A percentile compares a stretch with the other conserved stretches of the same genome.
Conservation (phyloP, 2,113 vertebrate species). For the Ageneiosus marmoratus region DNA sequence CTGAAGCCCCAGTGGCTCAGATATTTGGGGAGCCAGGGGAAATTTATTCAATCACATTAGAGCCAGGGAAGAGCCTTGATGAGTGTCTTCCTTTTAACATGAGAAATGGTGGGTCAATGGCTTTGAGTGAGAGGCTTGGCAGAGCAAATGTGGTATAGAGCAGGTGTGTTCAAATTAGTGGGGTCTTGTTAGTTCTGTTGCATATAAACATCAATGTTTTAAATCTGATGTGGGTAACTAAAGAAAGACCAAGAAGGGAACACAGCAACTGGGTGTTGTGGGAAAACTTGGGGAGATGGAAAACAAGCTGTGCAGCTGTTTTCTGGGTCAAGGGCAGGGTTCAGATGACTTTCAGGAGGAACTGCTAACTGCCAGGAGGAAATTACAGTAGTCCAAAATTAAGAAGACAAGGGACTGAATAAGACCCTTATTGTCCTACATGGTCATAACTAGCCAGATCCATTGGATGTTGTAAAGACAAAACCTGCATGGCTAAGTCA, state of each 20-base stretch:
- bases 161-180: neutral
- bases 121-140: neutral
- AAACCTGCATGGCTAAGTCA: neutral
- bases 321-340: neutral
- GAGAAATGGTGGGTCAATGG: neutral
- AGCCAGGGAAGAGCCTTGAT: neutral
- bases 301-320: neutral
- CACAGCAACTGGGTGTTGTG: neutral
- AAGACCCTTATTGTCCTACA: neutral
- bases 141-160: neutral
- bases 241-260: neutral
- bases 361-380: neutral
- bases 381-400: neutral
- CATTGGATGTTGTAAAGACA: neutral
- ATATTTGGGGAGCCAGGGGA: neutral
- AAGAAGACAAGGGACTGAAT: neutral
- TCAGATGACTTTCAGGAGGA: neutral
- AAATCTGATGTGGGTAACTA: no score
- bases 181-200: neutral
- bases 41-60: neutral
- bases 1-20: no score
- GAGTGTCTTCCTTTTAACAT: neutral
- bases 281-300: neutral
- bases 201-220: neutral
- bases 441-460: neutral